Base-by-base conservation (phyloP, 2,113 vertebrate genomes). In the Trogon melanurus region DNA sequence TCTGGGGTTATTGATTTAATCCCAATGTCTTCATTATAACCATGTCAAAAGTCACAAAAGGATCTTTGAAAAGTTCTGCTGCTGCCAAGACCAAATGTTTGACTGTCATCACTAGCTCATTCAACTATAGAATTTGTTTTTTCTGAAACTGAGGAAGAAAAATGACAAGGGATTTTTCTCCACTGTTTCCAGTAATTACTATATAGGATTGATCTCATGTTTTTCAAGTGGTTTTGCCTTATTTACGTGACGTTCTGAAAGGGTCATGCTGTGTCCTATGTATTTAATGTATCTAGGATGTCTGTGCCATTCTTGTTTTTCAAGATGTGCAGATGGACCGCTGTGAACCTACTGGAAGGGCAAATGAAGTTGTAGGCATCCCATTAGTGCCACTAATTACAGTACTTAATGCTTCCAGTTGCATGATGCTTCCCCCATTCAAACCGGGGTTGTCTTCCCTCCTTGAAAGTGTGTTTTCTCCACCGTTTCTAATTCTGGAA, bases 231-330 rank as follows among this genome's bases (percentile, higher is more conserved):
- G 23, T 70, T 88, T 96, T 82, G 47, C 60, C n/a, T 79, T 89
- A 92, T 50, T 78, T 81, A 10, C 61, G 34, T 62, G 45, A 65
- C 57, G 41, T 85, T 60, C 53, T 72, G 73, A 51, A 81, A 79
- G 65, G 38, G 57, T 74, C 19, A 14, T 29, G 11, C 54, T 82
- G 30, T 75, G 51, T 61, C 66, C 81, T 70, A 41, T 89, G 13
- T 16, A 32, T 61, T 61, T 78, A 72, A 36, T 91, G 50, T 8
- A 56, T 41, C 18, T 48, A 22, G 48, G 41, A 48, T 85, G 15
- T 54, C 54, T 90, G 25, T 81, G 69, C 66, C 4, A 5, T 92
- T 95, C 70, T 89, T 94, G 5, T 94, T 95, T 65, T 89, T 94
- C 56, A 84, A 34, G 48, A 32, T 84, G 44, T 30, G 65, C 84